A percentile compares a stretch with the other conserved stretches of the same genome.
Conservation (phyloP, 1,140 invertebrate species). For the Temnothorax nylanderi region DNA sequence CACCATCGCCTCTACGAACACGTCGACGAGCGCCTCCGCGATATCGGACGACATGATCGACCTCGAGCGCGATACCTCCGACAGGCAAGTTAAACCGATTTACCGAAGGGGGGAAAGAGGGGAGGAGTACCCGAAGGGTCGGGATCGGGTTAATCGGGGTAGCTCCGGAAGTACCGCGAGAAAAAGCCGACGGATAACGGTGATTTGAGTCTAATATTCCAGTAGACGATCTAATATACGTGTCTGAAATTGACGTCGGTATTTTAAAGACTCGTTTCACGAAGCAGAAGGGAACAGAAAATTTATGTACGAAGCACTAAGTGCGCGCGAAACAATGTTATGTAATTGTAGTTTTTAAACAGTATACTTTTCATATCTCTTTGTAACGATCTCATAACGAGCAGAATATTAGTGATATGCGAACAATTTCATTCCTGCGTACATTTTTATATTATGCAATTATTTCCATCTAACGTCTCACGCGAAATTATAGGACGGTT, state of each 20-base stretch:
- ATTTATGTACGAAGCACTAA: not conserved
- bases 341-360: not conserved
- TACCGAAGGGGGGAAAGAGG: not conserved
- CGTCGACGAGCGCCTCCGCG: slow-evolving; percentile 73
- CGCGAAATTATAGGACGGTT: not conserved
- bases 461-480: not conserved
- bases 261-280: not conserved
- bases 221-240: not conserved
- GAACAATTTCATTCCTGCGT: not conserved
- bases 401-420: not conserved
- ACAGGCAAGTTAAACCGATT: slow-evolving; percentile 80
- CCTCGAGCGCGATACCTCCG: slow-evolving; percentile 83
- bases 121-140: not conserved
- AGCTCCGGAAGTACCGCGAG: not conserved
- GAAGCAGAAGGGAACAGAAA: not conserved
- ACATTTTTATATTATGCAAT: slow-evolving; percentile 18
- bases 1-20: slow-evolving; percentile 75
- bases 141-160: slow-evolving; percentile 7
- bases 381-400: slow-evolving; percentile 12
- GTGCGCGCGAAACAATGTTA: not conserved
- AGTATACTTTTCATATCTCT: not conserved
- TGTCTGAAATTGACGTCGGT: not conserved
- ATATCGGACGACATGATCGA: slow-evolving; percentile 84
- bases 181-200: not conserved
- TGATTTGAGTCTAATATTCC: not conserved